Percentiles rank a stretch among this genome's conserved stretches.
Conservation (phyloP, 1,140 invertebrate species). For the Lucilia cuprina region DNA sequence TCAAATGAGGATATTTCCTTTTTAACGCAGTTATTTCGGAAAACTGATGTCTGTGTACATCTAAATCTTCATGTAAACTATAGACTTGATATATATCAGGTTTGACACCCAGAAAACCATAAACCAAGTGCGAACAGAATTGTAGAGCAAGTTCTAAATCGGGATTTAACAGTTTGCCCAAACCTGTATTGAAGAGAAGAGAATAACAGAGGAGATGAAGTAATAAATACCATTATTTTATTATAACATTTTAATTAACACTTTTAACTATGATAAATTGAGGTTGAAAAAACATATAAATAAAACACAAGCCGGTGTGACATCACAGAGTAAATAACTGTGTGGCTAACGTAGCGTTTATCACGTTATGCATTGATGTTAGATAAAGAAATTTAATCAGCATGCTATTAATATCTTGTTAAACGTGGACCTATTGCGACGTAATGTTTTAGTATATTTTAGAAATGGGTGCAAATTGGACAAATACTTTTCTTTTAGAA, state of each 20-base stretch:
- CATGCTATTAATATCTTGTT: too few relatives aligned
- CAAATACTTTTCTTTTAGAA: not conserved
- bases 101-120: constrained; percentile 83
- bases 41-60: constrained; percentile 76
- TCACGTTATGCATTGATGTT: too few relatives aligned
- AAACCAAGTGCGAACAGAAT: constrained; percentile 85
- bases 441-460: not conserved
- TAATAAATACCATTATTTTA: not conserved
- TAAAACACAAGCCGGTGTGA: not conserved
- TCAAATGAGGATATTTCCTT: constrained; percentile 73
- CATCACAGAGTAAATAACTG: not conserved
- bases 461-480: not conserved
- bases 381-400: too few relatives aligned
- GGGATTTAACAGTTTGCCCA: constrained; percentile 77
- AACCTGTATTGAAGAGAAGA: constrained; percentile 64
- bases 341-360: not conserved
- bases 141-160: constrained; percentile 77
- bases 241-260: not conserved
- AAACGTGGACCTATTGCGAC: too few relatives aligned
- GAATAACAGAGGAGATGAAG: not conserved
- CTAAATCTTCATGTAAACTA: constrained; percentile 74
- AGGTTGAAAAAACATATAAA: not conserved
- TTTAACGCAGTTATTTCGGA: constrained; percentile 75
- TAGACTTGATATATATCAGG: constrained; percentile 72
- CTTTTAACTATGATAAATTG: not conserved